Evolutionary conservation across 2,797 vertebrate genomes (phyloP).

Genomic region (Sebastes minor): DNA sequence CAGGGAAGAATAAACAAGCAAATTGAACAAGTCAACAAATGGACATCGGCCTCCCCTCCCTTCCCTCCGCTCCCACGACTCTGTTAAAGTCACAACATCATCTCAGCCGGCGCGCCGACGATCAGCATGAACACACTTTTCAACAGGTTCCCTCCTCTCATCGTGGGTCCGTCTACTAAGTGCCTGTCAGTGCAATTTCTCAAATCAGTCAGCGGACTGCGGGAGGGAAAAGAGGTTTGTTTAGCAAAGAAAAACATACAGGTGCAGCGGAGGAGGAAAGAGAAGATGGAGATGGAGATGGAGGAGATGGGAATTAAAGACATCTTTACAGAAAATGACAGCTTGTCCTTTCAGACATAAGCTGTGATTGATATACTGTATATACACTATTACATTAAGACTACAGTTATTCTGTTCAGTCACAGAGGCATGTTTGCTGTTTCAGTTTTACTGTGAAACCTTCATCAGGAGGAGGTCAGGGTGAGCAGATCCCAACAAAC

Average conservation of each 20-base stretch:
- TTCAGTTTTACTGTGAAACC: neutral
- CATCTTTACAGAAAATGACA: neutral
- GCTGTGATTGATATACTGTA: conserved; percentile 3
- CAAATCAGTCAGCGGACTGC: conserved; percentile 38
- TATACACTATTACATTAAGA: neutral
- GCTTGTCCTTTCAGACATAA: neutral
- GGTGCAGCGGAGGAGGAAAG: conserved; percentile 12
- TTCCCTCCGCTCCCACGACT: neutral
- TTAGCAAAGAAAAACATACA: conserved; percentile 44
- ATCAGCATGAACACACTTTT: conserved; percentile 26
- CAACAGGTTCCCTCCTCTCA: conserved; percentile 33
- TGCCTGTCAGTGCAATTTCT: conserved; percentile 40
- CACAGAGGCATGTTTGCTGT: neutral
- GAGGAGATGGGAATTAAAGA: neutral
- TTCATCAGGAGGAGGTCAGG: neutral
- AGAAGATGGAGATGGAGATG: neutral
- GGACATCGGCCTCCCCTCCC: conserved; percentile 21
- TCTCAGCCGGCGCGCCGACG: neutral
- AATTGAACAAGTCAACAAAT: conserved; percentile 66
- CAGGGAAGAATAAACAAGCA: conserved; percentile 71
- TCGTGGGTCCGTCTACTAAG: conserved; percentile 11
- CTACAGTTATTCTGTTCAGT: neutral
- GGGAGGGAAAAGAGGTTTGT: conserved; percentile 24
- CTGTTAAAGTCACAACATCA: conserved; percentile 10
- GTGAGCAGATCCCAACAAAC: too few species aligned